Evolutionary conservation across 2,797 vertebrate genomes (phyloP), one percentile per base, ranked within the genome.

Genomic region (Tapera naevia): DNA sequence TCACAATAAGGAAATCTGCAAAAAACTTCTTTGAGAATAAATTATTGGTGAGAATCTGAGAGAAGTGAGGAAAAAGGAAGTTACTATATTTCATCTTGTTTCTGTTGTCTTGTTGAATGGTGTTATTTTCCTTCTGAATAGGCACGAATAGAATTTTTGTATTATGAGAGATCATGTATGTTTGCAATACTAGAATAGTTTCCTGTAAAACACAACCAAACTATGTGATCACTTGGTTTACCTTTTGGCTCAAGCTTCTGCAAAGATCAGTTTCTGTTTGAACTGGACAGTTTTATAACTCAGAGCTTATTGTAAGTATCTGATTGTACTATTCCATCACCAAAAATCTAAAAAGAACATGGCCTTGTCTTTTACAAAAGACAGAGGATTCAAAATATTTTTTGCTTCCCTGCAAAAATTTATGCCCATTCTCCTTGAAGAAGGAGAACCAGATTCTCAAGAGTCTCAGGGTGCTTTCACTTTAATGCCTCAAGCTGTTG

Each of bases 241-340:
- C 56, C 58, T 61, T 67, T 41, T 24, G 9, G 37, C 10, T 41
- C 32, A 37, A 6, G 21, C 6, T 67, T 60, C 28, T 0, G 0
- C 37, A 58, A 28, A 9, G 17, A 67, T 41, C 6, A 27, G n/a
- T 33, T 91, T 57, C 8, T 1, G 8, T 48, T 64, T 58, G 13
- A 35, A 57, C 81, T 41, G 7, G 66, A 39, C 5, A 25, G 27
- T 46, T 88, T 72, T 32, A 1, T 35, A 81, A 58, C 17, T 35
- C 25, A 85, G 46, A 93, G 21, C 3, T 46, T 79, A 35, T 30
- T 67, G 56, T 41, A 84, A 80, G 5, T 46, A 46, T 13, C 9
- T 48, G 75, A 65, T 27, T 56, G 28, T 1, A 1, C 11, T 35
- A 72, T 27, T 71, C 39, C 17, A 46, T 54, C 30, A 66, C 13